These are phyloP conservation scores for Helicolenus hilgendorfi DNA, from an alignment of 2,797 vertebrate genomes.

Conservation along the genomic window DNA sequence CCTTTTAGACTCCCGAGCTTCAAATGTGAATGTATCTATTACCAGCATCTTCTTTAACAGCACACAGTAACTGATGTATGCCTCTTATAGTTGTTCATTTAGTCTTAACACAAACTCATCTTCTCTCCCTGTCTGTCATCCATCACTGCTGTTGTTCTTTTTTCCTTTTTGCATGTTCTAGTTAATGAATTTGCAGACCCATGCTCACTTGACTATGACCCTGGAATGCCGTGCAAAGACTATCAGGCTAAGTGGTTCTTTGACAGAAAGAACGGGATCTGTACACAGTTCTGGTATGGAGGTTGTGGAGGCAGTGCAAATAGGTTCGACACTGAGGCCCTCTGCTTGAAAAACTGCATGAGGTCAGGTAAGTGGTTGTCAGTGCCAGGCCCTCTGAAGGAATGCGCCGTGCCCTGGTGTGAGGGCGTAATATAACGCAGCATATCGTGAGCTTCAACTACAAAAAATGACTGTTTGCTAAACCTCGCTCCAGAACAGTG, in stretches of 20 bases:
- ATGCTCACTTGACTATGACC: constrained; percentile 93
- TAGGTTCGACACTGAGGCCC: constrained; percentile 92
- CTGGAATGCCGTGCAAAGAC: constrained; percentile 92
- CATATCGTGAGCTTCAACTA: background rate
- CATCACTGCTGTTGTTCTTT: constrained; percentile 62
- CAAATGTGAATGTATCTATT: background rate
- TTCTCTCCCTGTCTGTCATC: constrained; percentile 71
- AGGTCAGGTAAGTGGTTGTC: constrained; percentile 88
- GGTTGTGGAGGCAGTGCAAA: constrained; percentile 93
- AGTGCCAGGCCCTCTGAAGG: background rate
- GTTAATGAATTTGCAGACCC: constrained; percentile 90
- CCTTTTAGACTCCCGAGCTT: background rate
- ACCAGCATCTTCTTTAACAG: constrained; percentile 40
- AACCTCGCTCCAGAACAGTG: background rate
- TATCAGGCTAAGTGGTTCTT: constrained; percentile 95
- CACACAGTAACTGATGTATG: constrained; percentile 8
- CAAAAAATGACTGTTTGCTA: background rate
- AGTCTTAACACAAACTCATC: constrained; percentile 41
- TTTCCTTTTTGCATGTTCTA: constrained; percentile 82
- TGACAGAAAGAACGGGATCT: constrained; percentile 93
- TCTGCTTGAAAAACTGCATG: constrained; percentile 90
- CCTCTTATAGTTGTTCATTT: constrained; percentile 22
- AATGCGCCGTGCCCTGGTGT: background rate
- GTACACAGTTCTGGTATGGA: constrained; percentile 93
- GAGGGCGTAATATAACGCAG: background rate